Base-by-base conservation (phyloP, 2,888 invertebrate genomes). In the Agriopis aurantiaria region DNA sequence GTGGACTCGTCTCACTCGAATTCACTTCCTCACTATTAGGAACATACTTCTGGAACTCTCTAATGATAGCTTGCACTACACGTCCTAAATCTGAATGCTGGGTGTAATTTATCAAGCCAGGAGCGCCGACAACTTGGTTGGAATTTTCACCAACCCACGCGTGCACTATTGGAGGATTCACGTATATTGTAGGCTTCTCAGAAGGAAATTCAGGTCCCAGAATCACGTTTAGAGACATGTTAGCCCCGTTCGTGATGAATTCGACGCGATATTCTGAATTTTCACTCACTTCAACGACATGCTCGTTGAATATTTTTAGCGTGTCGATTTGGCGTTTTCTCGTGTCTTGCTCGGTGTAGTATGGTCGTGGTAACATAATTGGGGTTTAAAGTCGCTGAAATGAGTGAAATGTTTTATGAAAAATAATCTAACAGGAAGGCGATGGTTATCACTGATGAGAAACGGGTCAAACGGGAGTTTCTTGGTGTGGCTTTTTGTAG, bases 291-390 rank as follows among this genome's bases (percentile, higher is more conserved):
- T 97, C 97, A 40, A 95, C 90, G 33, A 97, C 97, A 92, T 97
- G 96, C 79, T 97, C 97, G 86, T 97, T 97, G 85, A 97, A 97
- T 79, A 97, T 95, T 92, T 97, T 97, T 76, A 97, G 87, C 7
- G 97, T 97, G 84, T 97, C 97, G 76, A 97, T 97, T 93, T 97
- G 97, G 43, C 96, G 95, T 89, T 96, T 96, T 84, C 96, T 91
- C 71, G 94, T 83, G 77, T 96, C 95, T 65, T 93, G 91, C 71
- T 96, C 95, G 12, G 89, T 91, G 83, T 95, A 94, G 81, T 95
- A 96, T 45, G 91, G 87, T 78, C 95, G 91, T 55, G 95, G 93
- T 77, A 96, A 85, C 96, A 96, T 96, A 58, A 61, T 81, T 41
- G 56, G 14, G 40, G 40, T 11, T 17, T 10, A 9, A 8, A 65